These are phyloP conservation scores for Patella caerulea DNA, from an alignment of 2,888 invertebrate species.

Conservation along the genomic window DNA sequence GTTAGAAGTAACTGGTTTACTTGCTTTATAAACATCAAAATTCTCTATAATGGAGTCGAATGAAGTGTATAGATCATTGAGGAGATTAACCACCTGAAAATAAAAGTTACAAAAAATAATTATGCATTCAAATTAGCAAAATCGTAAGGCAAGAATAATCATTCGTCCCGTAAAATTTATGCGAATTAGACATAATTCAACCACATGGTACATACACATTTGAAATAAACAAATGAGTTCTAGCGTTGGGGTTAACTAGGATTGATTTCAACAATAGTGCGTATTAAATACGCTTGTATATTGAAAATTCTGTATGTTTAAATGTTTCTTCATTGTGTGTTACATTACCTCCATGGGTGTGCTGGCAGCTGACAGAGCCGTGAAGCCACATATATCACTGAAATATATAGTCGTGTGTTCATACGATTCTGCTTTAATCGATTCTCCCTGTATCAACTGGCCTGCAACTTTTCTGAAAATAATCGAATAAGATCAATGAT, in stretches of 20 bases:
- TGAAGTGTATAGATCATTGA: not conserved
- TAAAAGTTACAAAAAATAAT: not conserved
- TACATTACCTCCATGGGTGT: constrained; percentile 1
- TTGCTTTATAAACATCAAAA: constrained; percentile 2
- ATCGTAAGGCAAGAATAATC: too few relatives aligned
- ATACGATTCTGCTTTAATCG: not conserved
- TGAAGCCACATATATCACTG: constrained; percentile 4
- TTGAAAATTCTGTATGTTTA: too few relatives aligned
- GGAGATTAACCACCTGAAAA: not conserved
- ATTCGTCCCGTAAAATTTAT: too few relatives aligned
- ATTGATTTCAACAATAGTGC: too few relatives aligned
- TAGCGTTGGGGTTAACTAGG: too few relatives aligned
- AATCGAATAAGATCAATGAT: not conserved
- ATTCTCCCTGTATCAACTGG: not conserved
- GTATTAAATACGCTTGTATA: too few relatives aligned
- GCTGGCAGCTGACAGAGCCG: not conserved
- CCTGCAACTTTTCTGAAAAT: constrained; percentile 4
- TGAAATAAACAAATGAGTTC: too few relatives aligned
- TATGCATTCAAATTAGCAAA: too few relatives aligned
- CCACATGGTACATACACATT: too few relatives aligned
- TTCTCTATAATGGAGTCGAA: constrained; percentile 5
- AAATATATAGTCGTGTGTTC: constrained; percentile 7
- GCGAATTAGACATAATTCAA: too few relatives aligned
- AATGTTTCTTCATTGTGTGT: too few relatives aligned
- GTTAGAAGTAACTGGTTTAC: not conserved